Evolutionary conservation across 2,888 invertebrate genomes (phyloP).

Genomic region (Ochropleura leucogaster): DNA sequence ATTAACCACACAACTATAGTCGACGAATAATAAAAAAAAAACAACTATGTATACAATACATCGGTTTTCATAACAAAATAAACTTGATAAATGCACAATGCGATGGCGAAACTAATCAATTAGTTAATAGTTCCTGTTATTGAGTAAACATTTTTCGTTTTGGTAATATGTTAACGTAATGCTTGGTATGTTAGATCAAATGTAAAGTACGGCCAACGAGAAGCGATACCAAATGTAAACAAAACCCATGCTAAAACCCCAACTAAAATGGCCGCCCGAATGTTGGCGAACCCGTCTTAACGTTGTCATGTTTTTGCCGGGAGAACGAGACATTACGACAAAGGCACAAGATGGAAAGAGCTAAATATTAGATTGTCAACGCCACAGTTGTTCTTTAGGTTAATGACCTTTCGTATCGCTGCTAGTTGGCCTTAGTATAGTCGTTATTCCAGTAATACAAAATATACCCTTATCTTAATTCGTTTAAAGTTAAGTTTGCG

Average conservation of each 20-base stretch:
- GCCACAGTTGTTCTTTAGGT: no score
- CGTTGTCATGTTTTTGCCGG: no score
- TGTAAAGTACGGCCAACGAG: no score
- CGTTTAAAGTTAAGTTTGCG: neutral
- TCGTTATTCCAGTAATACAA: neutral
- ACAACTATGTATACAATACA: constrained; percentile 54
- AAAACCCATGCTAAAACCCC: no score
- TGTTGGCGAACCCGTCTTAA: no score
- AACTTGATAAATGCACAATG: constrained; percentile 63
- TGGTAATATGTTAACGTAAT: constrained; percentile 1
- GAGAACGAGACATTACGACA: no score
- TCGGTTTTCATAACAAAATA: constrained; percentile 48
- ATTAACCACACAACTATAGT: constrained; percentile 59
- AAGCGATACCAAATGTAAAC: no score
- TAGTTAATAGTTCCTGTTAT: constrained; percentile 35
- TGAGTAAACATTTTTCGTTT: constrained; percentile 35
- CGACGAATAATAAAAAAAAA: constrained; percentile 41
- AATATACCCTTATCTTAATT: neutral
- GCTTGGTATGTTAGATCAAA: constrained; percentile 6
- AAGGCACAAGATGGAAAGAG: no score
- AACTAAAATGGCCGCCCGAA: no score
- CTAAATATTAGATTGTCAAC: no score
- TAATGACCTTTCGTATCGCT: no score
- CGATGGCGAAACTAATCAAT: constrained; percentile 59
- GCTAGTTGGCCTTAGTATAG: no score